Conservation (phyloP, 2,113 vertebrate genomes). For the Nothobranchius kuhntae region DNA sequence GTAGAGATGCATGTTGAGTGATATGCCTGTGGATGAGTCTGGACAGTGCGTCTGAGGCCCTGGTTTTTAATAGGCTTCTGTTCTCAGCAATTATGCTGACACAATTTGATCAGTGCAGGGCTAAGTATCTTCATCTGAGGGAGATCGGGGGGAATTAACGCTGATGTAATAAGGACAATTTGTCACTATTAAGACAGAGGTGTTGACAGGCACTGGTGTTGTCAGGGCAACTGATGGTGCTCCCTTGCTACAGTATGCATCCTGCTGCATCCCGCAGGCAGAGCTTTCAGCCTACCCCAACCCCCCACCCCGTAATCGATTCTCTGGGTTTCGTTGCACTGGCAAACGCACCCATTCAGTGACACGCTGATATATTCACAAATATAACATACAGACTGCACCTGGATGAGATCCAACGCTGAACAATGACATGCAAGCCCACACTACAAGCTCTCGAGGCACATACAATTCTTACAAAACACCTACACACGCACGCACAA, state of each 20-base stretch:
- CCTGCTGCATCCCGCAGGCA: slow-evolving; percentile 53
- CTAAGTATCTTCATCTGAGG: slow-evolving; percentile 95
- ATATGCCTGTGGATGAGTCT: slow-evolving; percentile 69
- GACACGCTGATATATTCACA: slow-evolving; percentile 23
- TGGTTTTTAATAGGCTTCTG: slow-evolving; percentile 90
- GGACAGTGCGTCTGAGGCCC: slow-evolving; percentile 79
- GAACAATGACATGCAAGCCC: slow-evolving; percentile 15
- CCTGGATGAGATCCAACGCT: slow-evolving; percentile 32
- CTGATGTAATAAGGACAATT: slow-evolving; percentile 95
- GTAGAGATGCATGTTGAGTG: slow-evolving; percentile 66
- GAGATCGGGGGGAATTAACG: slow-evolving; percentile 89
- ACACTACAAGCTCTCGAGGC: slow-evolving; percentile 6
- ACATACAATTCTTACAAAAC: neutral
- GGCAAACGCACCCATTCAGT: slow-evolving; percentile 41
- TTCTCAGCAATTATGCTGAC: slow-evolving; percentile 92
- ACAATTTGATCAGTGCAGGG: slow-evolving; percentile 90
- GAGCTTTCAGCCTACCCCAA: slow-evolving; percentile 40
- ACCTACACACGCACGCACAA: neutral
- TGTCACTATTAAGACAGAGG: slow-evolving; percentile 90
- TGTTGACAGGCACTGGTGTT: slow-evolving; percentile 86
- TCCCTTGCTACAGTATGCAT: slow-evolving; percentile 67
- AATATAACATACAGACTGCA: slow-evolving; percentile 38
- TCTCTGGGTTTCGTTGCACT: slow-evolving; percentile 43
- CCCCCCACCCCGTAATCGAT: slow-evolving; percentile 62
- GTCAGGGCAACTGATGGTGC: slow-evolving; percentile 80